A percentile compares a stretch with the other conserved stretches of the same genome.
Conservation (phyloP, 2,113 vertebrate genomes). For the Caretta caretta region DNA sequence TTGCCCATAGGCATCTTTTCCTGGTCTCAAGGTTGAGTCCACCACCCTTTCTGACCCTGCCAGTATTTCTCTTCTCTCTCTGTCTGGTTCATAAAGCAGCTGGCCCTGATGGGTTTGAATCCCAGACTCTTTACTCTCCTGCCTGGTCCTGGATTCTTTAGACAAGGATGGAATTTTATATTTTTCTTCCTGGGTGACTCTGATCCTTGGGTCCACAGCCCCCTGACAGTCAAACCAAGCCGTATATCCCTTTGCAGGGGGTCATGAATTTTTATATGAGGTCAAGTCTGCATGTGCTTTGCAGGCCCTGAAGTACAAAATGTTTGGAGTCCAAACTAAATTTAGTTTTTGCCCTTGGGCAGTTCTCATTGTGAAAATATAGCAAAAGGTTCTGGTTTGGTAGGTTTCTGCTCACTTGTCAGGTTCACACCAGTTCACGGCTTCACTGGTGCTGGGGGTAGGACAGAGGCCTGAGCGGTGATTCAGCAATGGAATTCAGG, state of each 20-base stretch:
- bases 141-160: neutral
- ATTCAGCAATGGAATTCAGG: neutral
- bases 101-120: neutral
- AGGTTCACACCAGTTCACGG: neutral
- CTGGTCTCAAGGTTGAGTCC: neutral
- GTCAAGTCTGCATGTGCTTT: neutral
- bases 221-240: neutral
- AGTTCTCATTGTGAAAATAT: slow-evolving; percentile 10
- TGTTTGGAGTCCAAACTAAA: neutral
- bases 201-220: neutral
- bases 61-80: slow-evolving; percentile 43
- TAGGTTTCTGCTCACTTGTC: neutral
- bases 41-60: slow-evolving; percentile 21
- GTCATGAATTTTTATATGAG: neutral
- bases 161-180: neutral
- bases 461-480: neutral
- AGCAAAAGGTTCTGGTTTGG: neutral
- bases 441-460: neutral
- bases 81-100: slow-evolving; percentile 10
- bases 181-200: neutral
- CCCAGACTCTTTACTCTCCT: slow-evolving; percentile 20
- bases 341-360: neutral
- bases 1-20: slow-evolving; percentile 35
- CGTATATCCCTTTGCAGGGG: neutral
- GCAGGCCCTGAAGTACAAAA: neutral